Percentiles rank a stretch among this genome's conserved stretches.
Conservation (phyloP, 2,113 vertebrate species). For the Rhizomys pruinosus region DNA sequence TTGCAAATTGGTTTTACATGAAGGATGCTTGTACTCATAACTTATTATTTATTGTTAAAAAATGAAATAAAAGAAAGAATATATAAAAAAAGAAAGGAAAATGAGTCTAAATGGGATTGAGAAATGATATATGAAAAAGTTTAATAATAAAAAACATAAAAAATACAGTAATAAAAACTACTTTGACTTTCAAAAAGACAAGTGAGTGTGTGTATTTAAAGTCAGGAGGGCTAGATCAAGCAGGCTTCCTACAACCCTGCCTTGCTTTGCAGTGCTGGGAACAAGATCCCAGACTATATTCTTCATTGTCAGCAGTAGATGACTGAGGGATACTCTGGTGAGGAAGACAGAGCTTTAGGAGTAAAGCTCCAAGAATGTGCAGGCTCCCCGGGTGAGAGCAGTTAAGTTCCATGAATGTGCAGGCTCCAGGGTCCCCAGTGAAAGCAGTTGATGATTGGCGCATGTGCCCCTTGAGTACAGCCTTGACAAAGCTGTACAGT, state of each 20-base stretch:
- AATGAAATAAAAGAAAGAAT: too few relatives aligned
- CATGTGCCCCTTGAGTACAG: neutral
- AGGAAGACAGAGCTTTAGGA: neutral
- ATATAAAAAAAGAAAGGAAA: too few relatives aligned
- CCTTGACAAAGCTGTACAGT: neutral
- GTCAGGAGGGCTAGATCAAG: neutral
- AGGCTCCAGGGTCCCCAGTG: neutral
- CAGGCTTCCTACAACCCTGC: neutral
- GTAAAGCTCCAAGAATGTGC: neutral
- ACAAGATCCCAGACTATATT: neutral
- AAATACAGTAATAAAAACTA: too few relatives aligned
- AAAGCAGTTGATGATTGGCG: neutral
- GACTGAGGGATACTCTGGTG: neutral
- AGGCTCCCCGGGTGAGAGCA: neutral
- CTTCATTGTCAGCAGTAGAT: neutral
- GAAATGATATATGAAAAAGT: too few relatives aligned
- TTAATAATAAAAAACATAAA: too few relatives aligned
- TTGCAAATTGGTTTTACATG: too few relatives aligned
- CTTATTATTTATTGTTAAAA: too few relatives aligned
- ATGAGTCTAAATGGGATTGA: too few relatives aligned
- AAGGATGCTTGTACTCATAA: too few relatives aligned
- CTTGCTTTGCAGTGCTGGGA: neutral
- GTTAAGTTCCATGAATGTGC: neutral
- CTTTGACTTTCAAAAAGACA: too few relatives aligned
- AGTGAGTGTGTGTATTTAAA: neutral